Conservation (phyloP, 2,113 vertebrate genomes). For the Strigops habroptila region DNA sequence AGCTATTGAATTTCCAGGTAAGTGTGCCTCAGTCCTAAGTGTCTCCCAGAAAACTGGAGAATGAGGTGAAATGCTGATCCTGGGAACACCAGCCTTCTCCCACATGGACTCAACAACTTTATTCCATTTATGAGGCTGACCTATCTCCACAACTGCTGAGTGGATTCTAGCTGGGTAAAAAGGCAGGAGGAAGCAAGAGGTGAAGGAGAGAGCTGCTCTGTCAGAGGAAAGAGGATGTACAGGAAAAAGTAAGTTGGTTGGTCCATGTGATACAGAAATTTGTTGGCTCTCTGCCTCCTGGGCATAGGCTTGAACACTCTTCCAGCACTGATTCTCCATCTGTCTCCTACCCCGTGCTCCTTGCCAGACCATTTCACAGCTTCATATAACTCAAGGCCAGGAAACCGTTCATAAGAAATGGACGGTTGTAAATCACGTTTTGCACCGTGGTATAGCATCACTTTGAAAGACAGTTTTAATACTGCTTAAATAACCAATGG, state of each 20-base stretch:
- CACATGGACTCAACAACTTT: fast-evolving
- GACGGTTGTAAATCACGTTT: background rate
- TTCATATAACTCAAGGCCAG: background rate
- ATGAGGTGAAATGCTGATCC: background rate
- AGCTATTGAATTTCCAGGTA: background rate
- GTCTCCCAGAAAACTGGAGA: background rate
- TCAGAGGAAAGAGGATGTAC: background rate
- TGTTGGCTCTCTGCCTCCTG: constrained; percentile 6
- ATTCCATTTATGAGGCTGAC: background rate
- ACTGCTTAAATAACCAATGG: background rate
- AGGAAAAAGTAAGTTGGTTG: background rate
- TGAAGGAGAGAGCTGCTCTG: background rate
- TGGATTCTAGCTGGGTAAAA: background rate
- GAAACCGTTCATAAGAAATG: background rate
- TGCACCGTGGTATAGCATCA: background rate
- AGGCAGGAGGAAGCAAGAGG: background rate
- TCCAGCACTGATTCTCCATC: constrained; percentile 32
- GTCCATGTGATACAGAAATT: background rate
- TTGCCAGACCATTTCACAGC: constrained; percentile 46
- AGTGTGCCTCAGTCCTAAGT: background rate
- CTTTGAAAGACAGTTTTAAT: background rate
- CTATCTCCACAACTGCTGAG: background rate
- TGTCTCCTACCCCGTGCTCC: background rate
- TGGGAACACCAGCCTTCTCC: background rate
- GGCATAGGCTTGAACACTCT: background rate